Evolutionary conservation across 2,113 vertebrate species (phyloP), one percentile per base, ranked within the genome.

Genomic region (Pterocles gutturalis): DNA sequence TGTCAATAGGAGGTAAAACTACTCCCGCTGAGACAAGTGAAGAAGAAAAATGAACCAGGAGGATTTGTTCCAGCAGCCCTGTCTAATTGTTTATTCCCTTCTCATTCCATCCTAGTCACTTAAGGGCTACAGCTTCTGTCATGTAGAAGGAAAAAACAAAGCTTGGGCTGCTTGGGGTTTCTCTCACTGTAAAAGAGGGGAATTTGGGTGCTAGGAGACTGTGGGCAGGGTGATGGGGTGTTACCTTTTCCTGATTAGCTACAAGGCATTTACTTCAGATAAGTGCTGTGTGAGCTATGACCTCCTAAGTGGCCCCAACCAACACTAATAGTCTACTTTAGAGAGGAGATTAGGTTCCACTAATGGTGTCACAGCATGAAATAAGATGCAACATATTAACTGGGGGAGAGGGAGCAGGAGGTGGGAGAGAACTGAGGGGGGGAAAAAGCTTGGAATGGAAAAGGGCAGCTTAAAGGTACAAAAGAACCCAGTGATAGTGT

Each of bases 11-110:
- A 98, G 97, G 98, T 96, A 97, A 98, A 98, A 98, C 96, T 98
- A 97, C 97, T 98, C 98, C 98, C 22, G 96, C 98, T 98, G 98
- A 98, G 98, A 98, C 98, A 97, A 98, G 97, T 97, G 98, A 98
- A 98, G 98, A 97, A 98, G 98, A 98, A 98, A 98, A 98, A 98
- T 97, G 95, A 96, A 98, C 97, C 98, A 97, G 98, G 97, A 97
- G 96, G 96, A 98, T 98, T 98, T 98, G 96, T 98, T 98, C 93
- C 97, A 97, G 97, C 94, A 97, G 96, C 94, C 89, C 89, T 82
- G 70, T 87, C 92, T 97, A 92, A 93, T 96, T 97, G 97, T 97
- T 96, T 97, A 94, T 94, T 97, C 97, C 89, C 81, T 91, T 92
- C 93, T 95, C 87, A 94, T 95, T 96, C 95, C 76, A 65, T 77